Evolutionary conservation across 2,113 vertebrate genomes (phyloP).

Genomic region (Polypterus bichir): DNA sequence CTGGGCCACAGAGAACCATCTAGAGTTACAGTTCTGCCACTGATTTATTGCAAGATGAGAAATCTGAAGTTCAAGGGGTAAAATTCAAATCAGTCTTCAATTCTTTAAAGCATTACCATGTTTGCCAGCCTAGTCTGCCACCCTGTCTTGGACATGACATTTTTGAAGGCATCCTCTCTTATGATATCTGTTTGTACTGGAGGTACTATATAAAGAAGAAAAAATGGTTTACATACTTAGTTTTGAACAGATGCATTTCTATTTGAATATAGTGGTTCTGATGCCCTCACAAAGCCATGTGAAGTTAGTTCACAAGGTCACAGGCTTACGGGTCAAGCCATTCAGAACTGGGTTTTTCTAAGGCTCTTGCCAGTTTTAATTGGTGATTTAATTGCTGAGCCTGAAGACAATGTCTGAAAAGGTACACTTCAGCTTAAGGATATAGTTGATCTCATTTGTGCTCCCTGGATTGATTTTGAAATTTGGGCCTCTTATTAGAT

Average conservation of each 20-base stretch:
- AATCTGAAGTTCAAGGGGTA: constrained; percentile 14
- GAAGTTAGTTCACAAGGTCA: constrained; percentile 15
- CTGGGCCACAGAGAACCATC: constrained; percentile 20
- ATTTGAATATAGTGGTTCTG: constrained; percentile 24
- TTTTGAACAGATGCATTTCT: constrained; percentile 17
- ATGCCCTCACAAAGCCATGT: constrained; percentile 24
- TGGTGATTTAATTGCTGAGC: constrained; percentile 22
- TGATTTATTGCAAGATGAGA: constrained; percentile 9
- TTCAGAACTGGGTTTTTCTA: constrained; percentile 29
- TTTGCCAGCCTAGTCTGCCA: constrained; percentile 21
- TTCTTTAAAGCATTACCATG: constrained; percentile 13
- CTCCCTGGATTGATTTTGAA: constrained; percentile 17
- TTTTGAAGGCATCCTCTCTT: constrained; percentile 19
- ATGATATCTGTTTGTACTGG: constrained; percentile 20
- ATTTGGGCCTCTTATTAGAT: constrained; percentile 20
- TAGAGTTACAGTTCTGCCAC: constrained; percentile 17
- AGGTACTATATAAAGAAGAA: constrained; percentile 21
- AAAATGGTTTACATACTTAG: constrained; percentile 16
- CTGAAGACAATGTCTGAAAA: constrained; percentile 19
- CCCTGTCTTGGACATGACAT: constrained; percentile 22
- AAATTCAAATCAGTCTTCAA: constrained; percentile 22
- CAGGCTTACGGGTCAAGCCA: constrained; percentile 21
- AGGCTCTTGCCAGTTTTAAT: constrained; percentile 21
- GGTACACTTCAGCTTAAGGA: constrained; percentile 21
- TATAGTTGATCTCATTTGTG: constrained; percentile 21